A percentile compares a stretch with the other conserved stretches of the same genome.
Evolutionary conservation across 2,797 vertebrate species (phyloP).

Genomic region (Danionella dracula): DNA sequence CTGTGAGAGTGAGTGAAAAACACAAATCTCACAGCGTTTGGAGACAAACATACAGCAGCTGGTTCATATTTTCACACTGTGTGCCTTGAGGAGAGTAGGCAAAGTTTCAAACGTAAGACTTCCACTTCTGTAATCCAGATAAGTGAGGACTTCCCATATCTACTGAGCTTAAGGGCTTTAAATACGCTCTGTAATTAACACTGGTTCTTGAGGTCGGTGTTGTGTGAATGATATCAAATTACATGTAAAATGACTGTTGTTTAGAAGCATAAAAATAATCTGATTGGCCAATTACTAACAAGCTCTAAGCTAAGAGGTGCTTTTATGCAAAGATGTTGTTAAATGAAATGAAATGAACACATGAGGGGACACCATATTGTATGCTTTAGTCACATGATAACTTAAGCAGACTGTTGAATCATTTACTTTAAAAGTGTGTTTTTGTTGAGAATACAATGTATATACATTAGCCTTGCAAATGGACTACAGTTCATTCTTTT

Average conservation of each 20-base stretch:
- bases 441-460: no score
- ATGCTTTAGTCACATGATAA: no score
- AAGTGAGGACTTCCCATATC: constrained; percentile 7
- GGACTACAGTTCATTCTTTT: no score
- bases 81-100: not conserved
- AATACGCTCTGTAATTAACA: constrained; percentile 9
- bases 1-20: not conserved
- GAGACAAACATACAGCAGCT: not conserved
- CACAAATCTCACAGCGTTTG: not conserved
- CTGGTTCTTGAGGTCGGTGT: not conserved
- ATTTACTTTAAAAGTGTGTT: no score
- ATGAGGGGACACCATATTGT: no score
- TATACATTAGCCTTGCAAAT: no score
- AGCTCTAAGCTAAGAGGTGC: no score
- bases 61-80: not conserved
- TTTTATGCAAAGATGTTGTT: no score
- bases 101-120: not conserved
- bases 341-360: no score
- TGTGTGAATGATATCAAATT: not conserved
- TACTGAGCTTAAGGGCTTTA: not conserved
- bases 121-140: not conserved
- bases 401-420: no score
- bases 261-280: not conserved
- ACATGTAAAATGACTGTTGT: not conserved
- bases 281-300: no score